Evolutionary conservation across 2,888 invertebrate genomes (phyloP).

Genomic region (Empis stercorea): DNA sequence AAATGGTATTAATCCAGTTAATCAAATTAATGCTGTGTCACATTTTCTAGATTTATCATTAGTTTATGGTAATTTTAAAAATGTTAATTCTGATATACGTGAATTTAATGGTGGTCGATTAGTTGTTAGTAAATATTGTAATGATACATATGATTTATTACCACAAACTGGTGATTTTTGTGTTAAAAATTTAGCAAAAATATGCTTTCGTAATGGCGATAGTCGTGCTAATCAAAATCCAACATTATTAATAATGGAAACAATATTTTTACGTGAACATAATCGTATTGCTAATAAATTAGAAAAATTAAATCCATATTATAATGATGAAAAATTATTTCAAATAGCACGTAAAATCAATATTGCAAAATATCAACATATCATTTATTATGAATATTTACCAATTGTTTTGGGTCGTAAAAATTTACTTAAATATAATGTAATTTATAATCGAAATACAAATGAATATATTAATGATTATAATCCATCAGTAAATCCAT

Average conservation of each 20-base stretch:
- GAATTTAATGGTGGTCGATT: slow-evolving; percentile 52
- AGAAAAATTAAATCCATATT: slow-evolving; percentile 36
- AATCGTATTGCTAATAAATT: slow-evolving; percentile 35
- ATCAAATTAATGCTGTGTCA: slow-evolving; percentile 42
- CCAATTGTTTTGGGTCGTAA: slow-evolving; percentile 29
- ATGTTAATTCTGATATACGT: slow-evolving; percentile 48
- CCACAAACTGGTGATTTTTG: slow-evolving; percentile 40
- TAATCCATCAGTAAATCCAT: slow-evolving; percentile 38
- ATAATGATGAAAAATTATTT: slow-evolving; percentile 36
- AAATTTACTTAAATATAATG: slow-evolving; percentile 21
- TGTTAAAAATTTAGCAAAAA: slow-evolving; percentile 41
- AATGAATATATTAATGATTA: slow-evolving; percentile 38
- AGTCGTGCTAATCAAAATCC: slow-evolving; percentile 31
- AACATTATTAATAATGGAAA: slow-evolving; percentile 33
- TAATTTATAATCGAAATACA: slow-evolving; percentile 17
- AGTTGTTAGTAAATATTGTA: slow-evolving; percentile 32
- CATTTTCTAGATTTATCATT: slow-evolving; percentile 55
- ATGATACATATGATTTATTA: slow-evolving; percentile 51
- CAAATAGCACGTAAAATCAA: slow-evolving; percentile 37
- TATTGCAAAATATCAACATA: slow-evolving; percentile 38
- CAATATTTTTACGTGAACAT: slow-evolving; percentile 36
- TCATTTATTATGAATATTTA: slow-evolving; percentile 39
- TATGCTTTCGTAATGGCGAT: slow-evolving; percentile 57
- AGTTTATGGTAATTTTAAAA: slow-evolving; percentile 59
- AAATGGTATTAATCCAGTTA: slow-evolving; percentile 40